Evolutionary conservation across 2,888 invertebrate species (phyloP), one percentile per base, ranked within the genome.

Genomic region (Onchidella celtica): DNA sequence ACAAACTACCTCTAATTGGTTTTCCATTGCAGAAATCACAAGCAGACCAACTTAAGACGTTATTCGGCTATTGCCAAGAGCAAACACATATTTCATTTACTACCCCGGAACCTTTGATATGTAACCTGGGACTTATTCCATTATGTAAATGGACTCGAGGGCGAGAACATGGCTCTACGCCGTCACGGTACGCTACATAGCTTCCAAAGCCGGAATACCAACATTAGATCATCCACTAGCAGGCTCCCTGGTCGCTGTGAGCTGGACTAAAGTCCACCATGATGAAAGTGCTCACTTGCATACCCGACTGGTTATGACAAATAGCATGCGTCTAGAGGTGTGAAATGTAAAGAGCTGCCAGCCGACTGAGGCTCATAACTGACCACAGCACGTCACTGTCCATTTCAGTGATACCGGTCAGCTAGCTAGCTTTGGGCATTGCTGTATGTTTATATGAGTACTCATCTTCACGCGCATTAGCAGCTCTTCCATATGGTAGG

Each of bases 341-440:
- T 65, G 65, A 65, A 65, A 65, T 11, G 65, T 65, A 29, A 65
- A 65, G 65, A 65, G 65, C 14, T 65, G 65, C 65, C 65, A 65
- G 65, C 65, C 65, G 11, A 17, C 65, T 4, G 65, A 65, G 29
- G 17, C 32, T 65, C 32, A 65, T 65, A 65, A 65, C 65, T 65
- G 65, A 32, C 65, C 32, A 65, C 29, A 27, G 65, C 65, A 65
- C 65, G 65, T 65, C 65, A 32, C 65, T 65, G 24, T 65, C 29
- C 29, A 65, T 65, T 65, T 47, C 47, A 47, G 47, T 47, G 47
- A 47, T 47, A 11, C 9, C 47, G 47, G 47, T 47, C 47, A 47
- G 47, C 47, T 47, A 6, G 47, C 9, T 6, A 47, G 47, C 47
- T 11, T 47, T 17, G 47, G 47, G 17, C 47, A 47, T 47, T 47